Base-by-base conservation (phyloP, 2,797 vertebrate genomes). In the Microctenopoma steveboyesi region DNA sequence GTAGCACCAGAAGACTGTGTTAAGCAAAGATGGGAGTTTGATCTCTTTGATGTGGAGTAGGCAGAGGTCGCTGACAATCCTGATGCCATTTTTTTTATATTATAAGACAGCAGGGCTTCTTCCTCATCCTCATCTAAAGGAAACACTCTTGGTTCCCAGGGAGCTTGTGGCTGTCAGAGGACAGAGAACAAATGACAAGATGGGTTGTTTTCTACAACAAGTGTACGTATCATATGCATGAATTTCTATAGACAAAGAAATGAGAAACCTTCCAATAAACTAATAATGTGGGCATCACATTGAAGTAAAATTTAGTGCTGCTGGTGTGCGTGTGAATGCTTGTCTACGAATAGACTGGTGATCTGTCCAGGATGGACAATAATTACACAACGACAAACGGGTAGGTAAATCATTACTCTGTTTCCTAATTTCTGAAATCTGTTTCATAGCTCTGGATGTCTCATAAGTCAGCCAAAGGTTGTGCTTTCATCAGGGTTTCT, bases 91-190 rank as follows among this genome's bases (percentile, higher is more conserved):
- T 60, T 8, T 42, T 72, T 52, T 12, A 7, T 28, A 48, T 72
- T 5, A 45, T 77, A 68, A 37, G 30, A 73, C 47, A 72, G 52
- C 40, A 89, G 59, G 4, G 69, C 35, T 2, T 71, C 61, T 52
- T 85, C 86, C 11, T 87, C 48, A 1, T 54, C 61, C 4, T 72
- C 67, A 18, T 46, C 64, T 58, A 91, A 61, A 65, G 87, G 90
- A 78, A 90, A 91, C 48, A 69, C 50, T 66, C 84, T 69, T 9
- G 15, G 74, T 48, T 86, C 76, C 89, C 90, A 91, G 14, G 89
- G 79, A 15, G 63, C 46, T 67, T 59, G 76, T 69, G 78, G 82
- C 84, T 89, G 76, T 4, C 0, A 1, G 22, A 65, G 28, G 61
- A 68, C 35, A 83, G 5, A 66, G 10, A 76, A 15, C 1, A 63